Base-by-base conservation (phyloP, 2,797 vertebrate genomes). In the Tarsius wallacei region DNA sequence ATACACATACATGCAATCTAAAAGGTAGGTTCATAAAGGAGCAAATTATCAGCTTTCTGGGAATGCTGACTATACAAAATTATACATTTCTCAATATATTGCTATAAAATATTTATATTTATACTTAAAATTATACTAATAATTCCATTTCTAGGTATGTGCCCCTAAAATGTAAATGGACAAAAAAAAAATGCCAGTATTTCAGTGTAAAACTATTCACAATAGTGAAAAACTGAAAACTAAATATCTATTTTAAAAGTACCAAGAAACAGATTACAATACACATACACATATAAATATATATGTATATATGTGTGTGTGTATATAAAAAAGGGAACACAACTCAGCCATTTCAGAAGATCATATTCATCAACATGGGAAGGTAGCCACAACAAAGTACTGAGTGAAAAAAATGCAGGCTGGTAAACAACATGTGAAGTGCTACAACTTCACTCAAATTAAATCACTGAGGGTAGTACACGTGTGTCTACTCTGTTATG, bases 61-160 rank as follows among this genome's bases (percentile, higher is more conserved):
- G 24, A 93, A 71, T 63, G 2, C 2, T 71, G 13, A 78, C 31
- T 42, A 87, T 2, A 84, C 33, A 59, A 85, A 94, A 94, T 24
- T 70, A 71, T 6, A 42, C 2, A 57, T 71, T 77, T 93, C 64
- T 63, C 55, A 88, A 71, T 92, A 71, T 33, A 68, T 0, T 84
- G 12, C 47, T 28, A 95, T 2, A 57, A 82, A 93, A 59, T 4
- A 95, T 49, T 74, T 63, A 84, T 7, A 92, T 93, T 74, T 86
- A 53, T 42, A 94, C 93, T 87, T 31, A 87, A 94, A 95, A 76
- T 90, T 87, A 73, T 21, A 59, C 2, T 78, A 55, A 14, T 17
- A 91, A 91, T 86, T 91, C 53, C 59, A 91, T 51, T 89, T 93
- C 33, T 11, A 90, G 11, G 94, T 80, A 94, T 86, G 17, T 89